phyloP scores from a whole-genome alignment of 2,888 invertebrate genomes.

The Amphipyra tragopoginis region DNA sequence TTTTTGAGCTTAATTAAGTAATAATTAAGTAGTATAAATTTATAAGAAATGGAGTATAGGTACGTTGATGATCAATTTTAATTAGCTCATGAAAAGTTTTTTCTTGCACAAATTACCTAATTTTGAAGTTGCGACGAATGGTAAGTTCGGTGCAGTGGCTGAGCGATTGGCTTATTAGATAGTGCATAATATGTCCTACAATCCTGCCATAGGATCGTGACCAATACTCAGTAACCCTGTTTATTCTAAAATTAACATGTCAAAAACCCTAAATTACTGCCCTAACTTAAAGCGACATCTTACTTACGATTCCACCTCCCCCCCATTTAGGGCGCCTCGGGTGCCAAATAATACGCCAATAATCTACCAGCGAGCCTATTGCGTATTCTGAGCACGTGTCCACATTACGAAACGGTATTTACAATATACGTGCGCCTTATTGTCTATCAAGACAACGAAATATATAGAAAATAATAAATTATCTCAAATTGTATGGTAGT shows the following conservation, averaged over 20 bases:
- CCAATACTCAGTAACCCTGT: not conserved
- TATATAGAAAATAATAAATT: not conserved
- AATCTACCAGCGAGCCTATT: conserved; percentile 44
- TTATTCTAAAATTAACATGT: not conserved
- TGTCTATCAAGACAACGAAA: conserved; percentile 43
- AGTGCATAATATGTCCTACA: too few species aligned
- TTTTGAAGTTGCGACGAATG: too few species aligned
- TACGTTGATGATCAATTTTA: too few species aligned
- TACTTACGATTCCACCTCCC: conserved; percentile 53
- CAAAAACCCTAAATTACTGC: conserved; percentile 8
- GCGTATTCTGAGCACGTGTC: conserved; percentile 53
- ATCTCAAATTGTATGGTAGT: too few species aligned
- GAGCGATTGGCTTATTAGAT: too few species aligned
- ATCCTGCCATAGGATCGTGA: too few species aligned
- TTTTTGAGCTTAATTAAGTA: too few species aligned
- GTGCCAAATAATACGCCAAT: conserved; percentile 56
- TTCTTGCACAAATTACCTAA: too few species aligned
- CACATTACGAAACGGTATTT: conserved; percentile 53
- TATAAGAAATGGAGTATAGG: too few species aligned
- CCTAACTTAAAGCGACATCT: conserved; percentile 28
- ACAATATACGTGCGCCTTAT: conserved; percentile 40
- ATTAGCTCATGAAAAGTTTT: too few species aligned
- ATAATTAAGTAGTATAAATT: too few species aligned
- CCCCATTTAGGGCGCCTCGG: conserved; percentile 38
- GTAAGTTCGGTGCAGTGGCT: too few species aligned